phyloP scores from a whole-genome alignment of 2,888 invertebrate genomes.

The Boloria selene region DNA sequence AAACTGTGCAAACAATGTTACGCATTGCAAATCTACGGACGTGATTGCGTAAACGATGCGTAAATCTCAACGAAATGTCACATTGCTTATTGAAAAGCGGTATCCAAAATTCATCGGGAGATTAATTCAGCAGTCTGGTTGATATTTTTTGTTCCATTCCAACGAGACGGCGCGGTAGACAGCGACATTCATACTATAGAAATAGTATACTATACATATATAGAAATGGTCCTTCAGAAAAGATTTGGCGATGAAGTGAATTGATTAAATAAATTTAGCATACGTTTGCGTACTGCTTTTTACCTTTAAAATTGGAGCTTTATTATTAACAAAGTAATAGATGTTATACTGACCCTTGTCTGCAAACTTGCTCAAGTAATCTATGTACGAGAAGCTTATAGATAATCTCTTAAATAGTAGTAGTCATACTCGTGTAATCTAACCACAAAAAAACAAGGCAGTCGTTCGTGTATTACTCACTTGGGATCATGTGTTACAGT shows the following conservation, averaged over 20 bases:
- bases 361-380: too few species aligned
- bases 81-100: conserved; percentile 19
- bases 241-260: neutral
- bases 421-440: too few species aligned
- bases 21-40: conserved; percentile 2
- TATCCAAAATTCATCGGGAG: conserved; percentile 21
- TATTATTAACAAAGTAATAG: too few species aligned
- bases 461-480: too few species aligned
- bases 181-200: neutral
- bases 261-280: conserved; percentile 5
- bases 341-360: too few species aligned
- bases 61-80: conserved; percentile 14
- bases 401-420: too few species aligned
- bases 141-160: conserved; percentile 10
- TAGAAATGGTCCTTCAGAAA: neutral
- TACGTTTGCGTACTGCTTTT: neutral
- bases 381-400: too few species aligned
- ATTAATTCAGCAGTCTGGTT: conserved; percentile 12
- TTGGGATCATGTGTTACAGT: too few species aligned
- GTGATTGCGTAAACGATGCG: neutral
- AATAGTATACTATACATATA: too few species aligned
- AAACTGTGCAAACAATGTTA: conserved; percentile 20
- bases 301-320: too few species aligned
- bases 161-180: conserved; percentile 20
- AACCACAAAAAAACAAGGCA: too few species aligned